Percentiles rank a stretch among this genome's conserved stretches.
Conservation (phyloP, 2,113 vertebrate genomes). For the Nycticebus coucang region DNA sequence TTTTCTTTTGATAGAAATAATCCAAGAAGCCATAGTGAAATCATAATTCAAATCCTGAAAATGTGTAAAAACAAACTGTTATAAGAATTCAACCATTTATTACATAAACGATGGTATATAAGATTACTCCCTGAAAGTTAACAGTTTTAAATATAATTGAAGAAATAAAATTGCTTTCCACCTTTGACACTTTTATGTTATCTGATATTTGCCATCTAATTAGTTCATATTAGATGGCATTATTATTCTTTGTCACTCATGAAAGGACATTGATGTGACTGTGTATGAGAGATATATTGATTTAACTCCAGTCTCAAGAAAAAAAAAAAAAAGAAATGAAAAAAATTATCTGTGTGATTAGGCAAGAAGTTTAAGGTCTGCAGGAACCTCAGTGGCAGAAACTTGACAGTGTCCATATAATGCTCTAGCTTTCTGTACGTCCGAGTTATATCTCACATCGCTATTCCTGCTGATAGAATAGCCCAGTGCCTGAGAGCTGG, state of each 20-base stretch:
- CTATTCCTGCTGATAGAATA: background rate
- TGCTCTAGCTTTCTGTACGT: background rate
- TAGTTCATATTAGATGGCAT: background rate
- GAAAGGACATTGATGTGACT: background rate
- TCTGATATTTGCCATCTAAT: conserved; percentile 40
- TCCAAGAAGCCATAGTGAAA: background rate
- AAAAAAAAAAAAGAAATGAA: background rate
- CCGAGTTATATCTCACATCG: background rate
- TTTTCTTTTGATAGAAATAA: background rate
- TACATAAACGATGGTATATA: background rate
- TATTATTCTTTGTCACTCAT: conserved; percentile 33
- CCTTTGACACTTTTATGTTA: background rate
- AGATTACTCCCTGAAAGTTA: background rate
- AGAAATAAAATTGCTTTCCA: background rate
- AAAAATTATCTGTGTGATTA: background rate
- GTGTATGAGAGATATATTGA: background rate
- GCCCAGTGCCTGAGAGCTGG: background rate
- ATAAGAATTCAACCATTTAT: background rate
- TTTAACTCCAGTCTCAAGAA: background rate
- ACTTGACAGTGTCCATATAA: background rate
- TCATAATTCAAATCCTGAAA: background rate
- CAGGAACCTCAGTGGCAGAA: background rate
- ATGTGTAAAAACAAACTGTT: background rate
- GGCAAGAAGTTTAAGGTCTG: background rate
- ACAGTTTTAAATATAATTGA: conserved; percentile 46